Conservation (phyloP, 2,888 invertebrate genomes). For the Drosophila paramelanica region DNA sequence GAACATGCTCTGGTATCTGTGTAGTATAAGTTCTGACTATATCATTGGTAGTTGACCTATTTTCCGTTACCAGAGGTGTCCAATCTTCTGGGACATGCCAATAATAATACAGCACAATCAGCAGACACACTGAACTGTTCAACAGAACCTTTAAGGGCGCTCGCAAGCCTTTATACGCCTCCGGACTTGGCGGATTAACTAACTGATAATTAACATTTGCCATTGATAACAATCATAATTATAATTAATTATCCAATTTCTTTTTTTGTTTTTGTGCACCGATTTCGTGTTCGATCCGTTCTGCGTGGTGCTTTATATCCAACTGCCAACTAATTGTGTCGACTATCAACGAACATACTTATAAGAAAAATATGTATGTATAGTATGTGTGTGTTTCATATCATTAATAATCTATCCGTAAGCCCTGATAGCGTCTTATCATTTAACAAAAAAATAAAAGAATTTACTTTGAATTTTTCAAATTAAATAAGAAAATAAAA, state of each 20-base stretch:
- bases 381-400: not conserved
- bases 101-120: slow-evolving; percentile 19
- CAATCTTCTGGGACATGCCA: not conserved
- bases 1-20: not conserved
- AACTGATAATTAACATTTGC: slow-evolving; percentile 24
- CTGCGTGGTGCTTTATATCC: slow-evolving; percentile 9
- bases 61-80: not conserved
- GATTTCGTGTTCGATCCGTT: not conserved
- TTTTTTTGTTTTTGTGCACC: not conserved
- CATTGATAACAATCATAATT: slow-evolving; percentile 10
- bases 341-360: slow-evolving; percentile 4
- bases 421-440: slow-evolving; percentile 34
- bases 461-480: not conserved
- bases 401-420: not conserved
- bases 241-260: not conserved
- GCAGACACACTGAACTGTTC: not conserved
- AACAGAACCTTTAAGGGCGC: not conserved
- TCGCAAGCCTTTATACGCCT: not conserved
- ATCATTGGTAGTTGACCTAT: not conserved
- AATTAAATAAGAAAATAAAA: not conserved
- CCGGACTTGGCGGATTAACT: not conserved
- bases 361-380: not conserved
- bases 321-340: slow-evolving; percentile 23
- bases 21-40: not conserved
- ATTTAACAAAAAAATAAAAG: not conserved